Evolutionary conservation across 1,140 invertebrate genomes (phyloP).

Genomic region (Hylaeus volcanicus): DNA sequence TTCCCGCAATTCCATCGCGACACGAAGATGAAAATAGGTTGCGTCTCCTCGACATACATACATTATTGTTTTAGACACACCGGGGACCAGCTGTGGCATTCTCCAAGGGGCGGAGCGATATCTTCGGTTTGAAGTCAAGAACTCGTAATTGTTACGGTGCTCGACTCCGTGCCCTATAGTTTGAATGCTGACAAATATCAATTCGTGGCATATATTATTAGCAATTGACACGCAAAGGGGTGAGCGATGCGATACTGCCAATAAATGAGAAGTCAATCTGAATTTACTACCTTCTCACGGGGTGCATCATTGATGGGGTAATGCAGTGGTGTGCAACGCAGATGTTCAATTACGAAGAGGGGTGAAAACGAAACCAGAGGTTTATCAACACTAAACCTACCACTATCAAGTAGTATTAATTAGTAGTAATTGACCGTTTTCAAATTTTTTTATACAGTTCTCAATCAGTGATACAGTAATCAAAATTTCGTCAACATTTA

Average conservation of each 20-base stretch:
- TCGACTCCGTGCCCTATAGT: slow-evolving; percentile 16
- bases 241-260: background rate
- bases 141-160: background rate
- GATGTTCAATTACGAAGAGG: no score
- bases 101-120: background rate
- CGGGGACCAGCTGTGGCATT: slow-evolving; percentile 11
- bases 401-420: no score
- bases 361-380: no score
- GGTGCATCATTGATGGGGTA: no score
- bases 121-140: slow-evolving; percentile 5
- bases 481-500: no score
- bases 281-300: background rate
- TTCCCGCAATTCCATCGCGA: background rate
- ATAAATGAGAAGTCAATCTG: background rate
- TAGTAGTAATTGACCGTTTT: no score
- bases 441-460: no score
- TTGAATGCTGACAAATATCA: background rate
- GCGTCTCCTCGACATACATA: background rate
- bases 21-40: slow-evolving; percentile 2
- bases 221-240: background rate
- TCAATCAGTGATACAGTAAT: no score
- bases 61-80: background rate
- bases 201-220: background rate
- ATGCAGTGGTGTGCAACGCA: no score
- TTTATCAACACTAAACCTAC: no score